Evolutionary conservation across 1,140 invertebrate genomes (phyloP).

Genomic region (Fopius arisanus): DNA sequence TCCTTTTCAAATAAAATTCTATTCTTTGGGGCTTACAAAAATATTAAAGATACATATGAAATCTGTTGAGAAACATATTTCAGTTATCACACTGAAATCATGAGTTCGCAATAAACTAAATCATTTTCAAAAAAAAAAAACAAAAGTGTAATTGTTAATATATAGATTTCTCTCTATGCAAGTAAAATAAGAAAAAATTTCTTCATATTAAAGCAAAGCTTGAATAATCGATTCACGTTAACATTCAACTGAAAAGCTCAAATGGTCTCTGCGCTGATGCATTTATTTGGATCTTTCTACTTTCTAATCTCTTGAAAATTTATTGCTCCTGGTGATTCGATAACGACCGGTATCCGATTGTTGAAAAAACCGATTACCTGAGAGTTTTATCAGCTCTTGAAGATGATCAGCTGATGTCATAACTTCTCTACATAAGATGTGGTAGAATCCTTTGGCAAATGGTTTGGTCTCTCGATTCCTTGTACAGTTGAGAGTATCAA

Average conservation of each 20-base stretch:
- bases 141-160: background rate
- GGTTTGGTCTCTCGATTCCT: conserved; percentile 10
- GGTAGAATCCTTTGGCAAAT: conserved; percentile 38
- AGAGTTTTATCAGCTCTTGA: conserved; percentile 35
- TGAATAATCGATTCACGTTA: too few species aligned
- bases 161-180: background rate
- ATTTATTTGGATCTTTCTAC: too few species aligned
- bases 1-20: too few species aligned
- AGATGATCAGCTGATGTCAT: conserved; percentile 36
- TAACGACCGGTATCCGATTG: background rate
- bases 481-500: conserved; percentile 36
- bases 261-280: too few species aligned
- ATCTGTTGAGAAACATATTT: conserved; percentile 14
- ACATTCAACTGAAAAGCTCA: too few species aligned
- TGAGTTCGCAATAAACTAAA: background rate
- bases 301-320: too few species aligned
- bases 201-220: too few species aligned
- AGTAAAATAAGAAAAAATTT: background rate
- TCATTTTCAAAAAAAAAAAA: background rate
- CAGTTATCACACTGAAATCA: background rate
- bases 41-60: background rate
- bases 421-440: conserved; percentile 41
- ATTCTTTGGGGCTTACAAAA: too few species aligned
- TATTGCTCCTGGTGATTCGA: background rate
- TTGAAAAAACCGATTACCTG: conserved; percentile 43